These are phyloP conservation scores for Protomyctophum bolini DNA, from an alignment of 2,113 vertebrate species.

Conservation along the genomic window DNA sequence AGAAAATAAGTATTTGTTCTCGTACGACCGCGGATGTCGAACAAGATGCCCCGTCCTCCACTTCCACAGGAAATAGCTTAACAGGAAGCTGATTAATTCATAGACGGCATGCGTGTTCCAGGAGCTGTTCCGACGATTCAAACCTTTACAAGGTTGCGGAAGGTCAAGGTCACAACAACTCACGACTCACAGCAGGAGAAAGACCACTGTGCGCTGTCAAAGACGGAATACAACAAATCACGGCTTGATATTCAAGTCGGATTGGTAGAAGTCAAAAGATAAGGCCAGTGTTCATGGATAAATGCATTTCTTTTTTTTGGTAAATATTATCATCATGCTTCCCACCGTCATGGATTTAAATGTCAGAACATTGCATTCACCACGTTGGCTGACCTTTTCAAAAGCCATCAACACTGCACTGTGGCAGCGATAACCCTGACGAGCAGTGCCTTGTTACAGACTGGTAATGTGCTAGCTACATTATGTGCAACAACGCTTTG, in stretches of 20 bases:
- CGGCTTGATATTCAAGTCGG: background rate
- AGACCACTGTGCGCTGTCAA: background rate
- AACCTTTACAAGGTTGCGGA: slow-evolving; percentile 9
- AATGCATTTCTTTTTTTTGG: slow-evolving; percentile 12
- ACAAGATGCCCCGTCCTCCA: background rate
- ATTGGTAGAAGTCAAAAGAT: background rate
- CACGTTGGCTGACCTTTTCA: slow-evolving; percentile 68
- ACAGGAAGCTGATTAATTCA: slow-evolving; percentile 34
- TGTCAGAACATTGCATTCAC: slow-evolving; percentile 63
- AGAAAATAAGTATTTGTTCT: background rate
- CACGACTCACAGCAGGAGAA: background rate
- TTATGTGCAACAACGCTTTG: slow-evolving; percentile 23
- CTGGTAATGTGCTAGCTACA: slow-evolving; percentile 18
- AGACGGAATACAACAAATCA: background rate
- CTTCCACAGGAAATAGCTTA: slow-evolving; percentile 36
- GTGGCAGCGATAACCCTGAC: slow-evolving; percentile 46
- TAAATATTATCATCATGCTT: slow-evolving; percentile 54
- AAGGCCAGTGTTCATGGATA: slow-evolving; percentile 14
- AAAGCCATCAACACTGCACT: slow-evolving; percentile 44
- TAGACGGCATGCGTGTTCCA: slow-evolving; percentile 9
- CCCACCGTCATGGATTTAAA: slow-evolving; percentile 51
- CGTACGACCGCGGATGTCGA: background rate
- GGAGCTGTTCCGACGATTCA: slow-evolving; percentile 7
- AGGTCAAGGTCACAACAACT: slow-evolving; percentile 9
- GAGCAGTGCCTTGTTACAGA: slow-evolving; percentile 28